A percentile compares a stretch with the other conserved stretches of the same genome.
These are phyloP conservation scores for Dissostichus mawsoni DNA, from an alignment of 2,113 vertebrate genomes.

Conservation along the genomic window DNA sequence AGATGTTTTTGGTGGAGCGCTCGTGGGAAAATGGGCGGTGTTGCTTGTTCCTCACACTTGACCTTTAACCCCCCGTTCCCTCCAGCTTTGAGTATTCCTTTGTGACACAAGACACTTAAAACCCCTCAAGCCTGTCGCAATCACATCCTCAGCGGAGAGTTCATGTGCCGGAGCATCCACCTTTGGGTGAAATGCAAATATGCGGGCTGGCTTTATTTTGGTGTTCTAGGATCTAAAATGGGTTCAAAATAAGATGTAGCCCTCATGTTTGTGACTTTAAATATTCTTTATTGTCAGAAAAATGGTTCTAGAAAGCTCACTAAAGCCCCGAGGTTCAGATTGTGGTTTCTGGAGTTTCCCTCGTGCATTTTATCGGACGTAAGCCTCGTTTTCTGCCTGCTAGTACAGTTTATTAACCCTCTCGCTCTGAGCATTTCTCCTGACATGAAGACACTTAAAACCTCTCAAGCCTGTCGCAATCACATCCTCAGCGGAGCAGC, in stretches of 20 bases:
- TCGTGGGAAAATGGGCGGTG: not conserved
- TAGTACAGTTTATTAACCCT: too few species aligned
- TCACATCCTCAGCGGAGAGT: not conserved
- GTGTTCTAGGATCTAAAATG: too few species aligned
- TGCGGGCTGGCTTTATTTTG: not conserved
- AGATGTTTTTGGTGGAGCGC: not conserved
- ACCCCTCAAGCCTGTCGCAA: not conserved
- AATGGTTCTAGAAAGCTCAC: too few species aligned
- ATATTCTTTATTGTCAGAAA: too few species aligned
- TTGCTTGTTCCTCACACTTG: constrained; percentile 4
- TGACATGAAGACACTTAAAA: not conserved
- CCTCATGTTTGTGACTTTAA: too few species aligned
- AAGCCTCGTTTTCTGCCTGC: too few species aligned
- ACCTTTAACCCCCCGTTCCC: constrained; percentile 55
- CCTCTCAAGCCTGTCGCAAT: not conserved
- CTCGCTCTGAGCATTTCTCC: not conserved
- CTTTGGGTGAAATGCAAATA: not conserved
- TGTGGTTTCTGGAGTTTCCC: too few species aligned
- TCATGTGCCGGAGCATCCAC: too few species aligned
- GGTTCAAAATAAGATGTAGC: too few species aligned
- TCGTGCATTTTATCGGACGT: too few species aligned
- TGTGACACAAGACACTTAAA: not conserved
- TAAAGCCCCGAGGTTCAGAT: too few species aligned
- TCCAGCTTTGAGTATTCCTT: not conserved
- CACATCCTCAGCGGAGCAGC: too few species aligned